phyloP scores from a whole-genome alignment of 2,888 invertebrate genomes.

The Acanthosepion pharaonis region DNA sequence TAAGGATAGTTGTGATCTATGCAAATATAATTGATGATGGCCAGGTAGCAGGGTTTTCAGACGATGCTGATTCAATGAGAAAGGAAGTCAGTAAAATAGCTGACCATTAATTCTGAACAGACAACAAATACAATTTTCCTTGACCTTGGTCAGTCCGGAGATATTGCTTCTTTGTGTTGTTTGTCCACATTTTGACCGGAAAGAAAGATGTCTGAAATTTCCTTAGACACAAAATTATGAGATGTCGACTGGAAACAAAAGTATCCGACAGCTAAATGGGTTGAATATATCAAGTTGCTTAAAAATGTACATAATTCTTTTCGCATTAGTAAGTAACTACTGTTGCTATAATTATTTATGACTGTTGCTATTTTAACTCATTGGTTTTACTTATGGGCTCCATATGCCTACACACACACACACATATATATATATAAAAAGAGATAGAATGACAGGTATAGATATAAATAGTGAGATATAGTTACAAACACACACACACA shows the following conservation, averaged over 20 bases:
- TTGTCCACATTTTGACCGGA: conserved; percentile 23
- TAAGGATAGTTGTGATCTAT: not conserved
- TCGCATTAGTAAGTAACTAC: not conserved
- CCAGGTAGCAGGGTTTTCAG: not conserved
- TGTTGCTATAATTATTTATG: conserved; percentile 6
- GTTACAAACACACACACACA: too few species aligned
- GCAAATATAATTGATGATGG: conserved; percentile 23
- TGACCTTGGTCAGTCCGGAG: conserved; percentile 8
- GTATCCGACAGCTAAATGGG: conserved; percentile 22
- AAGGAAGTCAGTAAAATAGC: conserved; percentile 22
- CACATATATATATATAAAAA: not conserved
- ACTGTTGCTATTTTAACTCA: conserved; percentile 20
- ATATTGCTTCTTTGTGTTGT: conserved; percentile 9
- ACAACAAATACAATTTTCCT: conserved; percentile 33
- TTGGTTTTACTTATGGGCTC: not conserved
- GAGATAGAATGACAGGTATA: too few species aligned
- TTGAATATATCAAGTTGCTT: conserved; percentile 33
- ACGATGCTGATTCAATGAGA: conserved; percentile 33
- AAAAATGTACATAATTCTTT: conserved; percentile 21
- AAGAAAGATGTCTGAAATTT: conserved; percentile 23
- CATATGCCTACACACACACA: not conserved
- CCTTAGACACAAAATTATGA: conserved; percentile 33
- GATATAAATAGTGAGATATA: too few species aligned
- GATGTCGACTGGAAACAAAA: conserved; percentile 33
- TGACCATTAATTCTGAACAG: conserved; percentile 15